Evolutionary conservation across 2,797 vertebrate species (phyloP).

Genomic region (Diplodus sargus): DNA sequence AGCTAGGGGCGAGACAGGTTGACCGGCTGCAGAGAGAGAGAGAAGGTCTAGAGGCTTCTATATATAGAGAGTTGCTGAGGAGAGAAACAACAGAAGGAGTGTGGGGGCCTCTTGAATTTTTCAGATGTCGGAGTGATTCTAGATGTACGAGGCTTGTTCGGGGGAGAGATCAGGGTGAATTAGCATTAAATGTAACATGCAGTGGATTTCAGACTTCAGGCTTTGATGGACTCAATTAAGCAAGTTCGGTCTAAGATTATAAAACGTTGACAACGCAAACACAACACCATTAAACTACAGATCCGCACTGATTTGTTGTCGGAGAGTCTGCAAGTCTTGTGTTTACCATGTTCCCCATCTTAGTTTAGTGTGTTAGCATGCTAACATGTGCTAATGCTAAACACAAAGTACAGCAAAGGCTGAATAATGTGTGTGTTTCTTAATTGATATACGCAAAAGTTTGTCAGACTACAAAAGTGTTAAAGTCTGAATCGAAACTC

Average conservation of each 20-base stretch:
- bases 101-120: constrained; percentile 43
- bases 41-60: constrained; percentile 27
- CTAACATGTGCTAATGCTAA: not conserved
- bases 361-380: not conserved
- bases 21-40: constrained; percentile 22
- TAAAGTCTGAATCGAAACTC: constrained; percentile 26
- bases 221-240: not conserved
- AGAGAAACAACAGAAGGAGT: constrained; percentile 26
- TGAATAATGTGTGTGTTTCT: not conserved
- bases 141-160: constrained; percentile 22
- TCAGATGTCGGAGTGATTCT: constrained; percentile 35
- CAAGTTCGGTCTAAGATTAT: not conserved
- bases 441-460: not conserved
- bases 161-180: constrained; percentile 15
- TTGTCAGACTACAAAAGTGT: not conserved
- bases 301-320: not conserved
- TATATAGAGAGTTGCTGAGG: constrained; percentile 54
- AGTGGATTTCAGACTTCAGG: not conserved
- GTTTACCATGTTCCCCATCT: not conserved
- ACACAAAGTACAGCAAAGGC: not conserved
- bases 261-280: not conserved
- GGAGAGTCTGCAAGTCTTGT: not conserved
- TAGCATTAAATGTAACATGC: constrained; percentile 11
- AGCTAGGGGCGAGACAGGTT: constrained; percentile 11
- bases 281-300: not conserved